Conservation (phyloP, 1,140 invertebrate species). For the Amphibalanus amphitrite region DNA sequence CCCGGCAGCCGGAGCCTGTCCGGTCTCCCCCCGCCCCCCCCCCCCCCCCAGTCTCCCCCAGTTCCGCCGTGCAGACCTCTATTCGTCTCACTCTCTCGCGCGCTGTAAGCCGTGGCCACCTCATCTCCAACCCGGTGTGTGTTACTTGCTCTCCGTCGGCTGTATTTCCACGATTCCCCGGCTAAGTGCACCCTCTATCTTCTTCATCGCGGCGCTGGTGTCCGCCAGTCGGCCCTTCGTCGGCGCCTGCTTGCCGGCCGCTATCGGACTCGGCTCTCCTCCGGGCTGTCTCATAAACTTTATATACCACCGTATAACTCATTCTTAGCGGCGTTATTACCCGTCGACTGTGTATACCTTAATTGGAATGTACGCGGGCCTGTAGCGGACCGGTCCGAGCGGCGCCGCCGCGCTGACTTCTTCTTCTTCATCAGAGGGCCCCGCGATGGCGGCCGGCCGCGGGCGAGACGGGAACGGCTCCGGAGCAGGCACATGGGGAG, state of each 20-base stretch:
- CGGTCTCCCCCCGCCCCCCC: too few relatives aligned
- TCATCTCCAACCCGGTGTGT: not conserved
- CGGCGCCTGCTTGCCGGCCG: too few relatives aligned
- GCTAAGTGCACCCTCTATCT: not conserved
- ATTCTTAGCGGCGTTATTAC: not conserved
- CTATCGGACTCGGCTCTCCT: not conserved
- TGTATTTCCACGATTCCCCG: not conserved
- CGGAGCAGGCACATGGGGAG: too few relatives aligned
- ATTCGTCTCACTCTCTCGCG: not conserved
- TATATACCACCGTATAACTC: constrained; percentile 1
- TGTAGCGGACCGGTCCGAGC: too few relatives aligned
- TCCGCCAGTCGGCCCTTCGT: too few relatives aligned
- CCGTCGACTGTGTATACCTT: not conserved
- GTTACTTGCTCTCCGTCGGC: not conserved
- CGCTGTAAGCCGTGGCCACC: not conserved
- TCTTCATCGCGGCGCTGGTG: not conserved
- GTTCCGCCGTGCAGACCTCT: too few relatives aligned
- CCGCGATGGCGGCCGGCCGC: too few relatives aligned
- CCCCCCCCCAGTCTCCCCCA: too few relatives aligned
- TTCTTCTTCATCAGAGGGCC: not conserved
- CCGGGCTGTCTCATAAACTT: not conserved
- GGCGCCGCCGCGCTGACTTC: too few relatives aligned
- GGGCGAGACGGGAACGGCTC: not conserved
- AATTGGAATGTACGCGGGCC: not conserved
- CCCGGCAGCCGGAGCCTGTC: too few relatives aligned